These are phyloP conservation scores for Oreochromis spilurus DNA, from an alignment of 2,113 vertebrate species.

Conservation along the genomic window DNA sequence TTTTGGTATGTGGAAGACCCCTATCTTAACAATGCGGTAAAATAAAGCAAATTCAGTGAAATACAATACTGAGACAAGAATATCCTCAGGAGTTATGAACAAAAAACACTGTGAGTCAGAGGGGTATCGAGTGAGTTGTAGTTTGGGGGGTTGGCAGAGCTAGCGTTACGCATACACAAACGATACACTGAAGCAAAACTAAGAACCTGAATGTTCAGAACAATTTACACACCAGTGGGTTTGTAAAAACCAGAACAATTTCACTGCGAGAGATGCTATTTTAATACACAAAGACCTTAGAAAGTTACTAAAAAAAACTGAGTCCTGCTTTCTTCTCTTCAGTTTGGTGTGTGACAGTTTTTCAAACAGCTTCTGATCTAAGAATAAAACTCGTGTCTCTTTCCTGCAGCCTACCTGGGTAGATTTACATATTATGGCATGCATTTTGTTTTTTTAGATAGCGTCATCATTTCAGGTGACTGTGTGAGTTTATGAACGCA, in stretches of 20 bases:
- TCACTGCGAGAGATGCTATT: neutral
- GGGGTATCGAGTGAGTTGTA: neutral
- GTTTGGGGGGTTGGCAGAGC: neutral
- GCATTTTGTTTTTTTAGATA: neutral
- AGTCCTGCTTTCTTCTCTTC: neutral
- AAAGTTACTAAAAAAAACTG: neutral
- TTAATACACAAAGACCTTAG: neutral
- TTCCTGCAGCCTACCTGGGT: neutral
- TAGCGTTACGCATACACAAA: neutral
- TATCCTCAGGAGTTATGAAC: constrained; percentile 22
- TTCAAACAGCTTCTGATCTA: neutral
- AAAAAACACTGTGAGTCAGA: constrained; percentile 34
- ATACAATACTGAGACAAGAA: neutral
- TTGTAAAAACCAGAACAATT: neutral
- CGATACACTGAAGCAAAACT: neutral
- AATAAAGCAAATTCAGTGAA: neutral
- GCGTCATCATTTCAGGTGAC: neutral
- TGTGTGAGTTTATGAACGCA: neutral
- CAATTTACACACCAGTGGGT: neutral
- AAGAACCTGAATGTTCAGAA: neutral
- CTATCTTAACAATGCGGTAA: neutral
- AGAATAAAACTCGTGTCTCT: neutral
- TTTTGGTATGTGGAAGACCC: neutral
- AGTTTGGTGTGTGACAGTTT: neutral
- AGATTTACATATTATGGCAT: constrained; percentile 2